Evolutionary conservation across 2,888 invertebrate species (phyloP), one percentile per base, ranked within the genome.

Genomic region (Athetis lepigone): DNA sequence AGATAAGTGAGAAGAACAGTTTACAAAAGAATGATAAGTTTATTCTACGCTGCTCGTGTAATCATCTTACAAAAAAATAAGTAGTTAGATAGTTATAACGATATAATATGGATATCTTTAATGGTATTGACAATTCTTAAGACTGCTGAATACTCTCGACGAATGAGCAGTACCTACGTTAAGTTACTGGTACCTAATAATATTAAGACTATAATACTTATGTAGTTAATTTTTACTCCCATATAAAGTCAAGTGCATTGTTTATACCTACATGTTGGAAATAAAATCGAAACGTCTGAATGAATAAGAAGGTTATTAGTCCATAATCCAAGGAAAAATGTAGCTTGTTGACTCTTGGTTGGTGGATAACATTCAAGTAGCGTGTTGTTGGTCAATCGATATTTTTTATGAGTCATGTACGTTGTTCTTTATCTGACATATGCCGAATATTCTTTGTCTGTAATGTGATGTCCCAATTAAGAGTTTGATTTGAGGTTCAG

Each of bases 281-380:
- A 45, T 51, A 52, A 66, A 72, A 71, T 49, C 57, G 50, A 62
- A 67, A 42, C 62, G 1, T 62, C 18, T 73, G 52, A 68, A 73
- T 68, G 16, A 57, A 46, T 62, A 57, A 71, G 18, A 43, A 67
- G 63, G 74, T 68, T 58, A 58, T 46, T 57, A 57, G 56, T 51
- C 42, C 40, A 46, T 60, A 73, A 55, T 58, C 19, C 43, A 72
- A 58, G 54, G 63, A 46, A 54, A 73, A 54, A 42, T 54, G n/a
- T 57, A 50, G 19, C 23, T 55, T 57, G 50, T 66, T 50, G 29
- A 45, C 29, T 73, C 71, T 47, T 58, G 50, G 73, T 68, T 58
- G 46, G 54, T 54, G 8, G 27, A 54, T 27, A 39, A 54, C 21
- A 40, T 42, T 21, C 9, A n/a, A 43, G n/a, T 63, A 45, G 46